Base-by-base conservation (phyloP, 35 echinoderm and acorn worm species). In the Eucidaris tribuloides region DNA sequence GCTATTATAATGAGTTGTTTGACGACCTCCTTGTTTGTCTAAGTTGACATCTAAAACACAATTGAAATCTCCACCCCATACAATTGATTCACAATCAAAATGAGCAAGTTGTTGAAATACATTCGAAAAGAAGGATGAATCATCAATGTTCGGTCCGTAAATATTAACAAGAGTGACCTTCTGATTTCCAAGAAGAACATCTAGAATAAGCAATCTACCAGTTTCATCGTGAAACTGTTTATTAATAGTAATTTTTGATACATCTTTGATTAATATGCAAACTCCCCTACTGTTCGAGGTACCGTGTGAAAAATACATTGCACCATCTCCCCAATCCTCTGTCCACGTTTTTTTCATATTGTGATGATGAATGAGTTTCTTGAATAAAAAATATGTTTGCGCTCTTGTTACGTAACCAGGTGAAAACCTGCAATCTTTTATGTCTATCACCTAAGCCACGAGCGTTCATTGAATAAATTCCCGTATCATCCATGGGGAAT, bases 71-170 rank as follows among this genome's bases (percentile, higher is more conserved):
- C 64, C 64, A 33, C 64, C 64, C 64, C 64, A 43, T n/a, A 44
- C 60, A 61, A 82, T 35, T 61, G 79, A 61, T 62, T 84, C 82
- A 19, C 82, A 84, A 5, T 71, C 0, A 71, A 84, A 84, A 2
- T 55, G 14, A 22, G 29, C 0, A 20, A 83, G 60, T 1, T 20
- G 5, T 14, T 15, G 23, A 45, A 32, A 60, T 24, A 83, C 33
- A 62, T 29, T 54, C 13, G 27, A 31, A 68, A 70, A 84, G 58
- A 70, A 84, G 6, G 18, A 3, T 54, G 63, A 29, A 38, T 84
- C 46, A 71, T 70, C 39, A 71, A 36, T 3, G 49, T 71, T 84
- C 50, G 42, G 82, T 15, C 82, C 82, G 58, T 71, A 84, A 49
- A 84, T 24, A 40, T 71, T 71, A 54, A 78, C 30, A 13, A 58